Base-by-base conservation (phyloP, 1,140 invertebrate species). In the Anastrepha ludens region DNA sequence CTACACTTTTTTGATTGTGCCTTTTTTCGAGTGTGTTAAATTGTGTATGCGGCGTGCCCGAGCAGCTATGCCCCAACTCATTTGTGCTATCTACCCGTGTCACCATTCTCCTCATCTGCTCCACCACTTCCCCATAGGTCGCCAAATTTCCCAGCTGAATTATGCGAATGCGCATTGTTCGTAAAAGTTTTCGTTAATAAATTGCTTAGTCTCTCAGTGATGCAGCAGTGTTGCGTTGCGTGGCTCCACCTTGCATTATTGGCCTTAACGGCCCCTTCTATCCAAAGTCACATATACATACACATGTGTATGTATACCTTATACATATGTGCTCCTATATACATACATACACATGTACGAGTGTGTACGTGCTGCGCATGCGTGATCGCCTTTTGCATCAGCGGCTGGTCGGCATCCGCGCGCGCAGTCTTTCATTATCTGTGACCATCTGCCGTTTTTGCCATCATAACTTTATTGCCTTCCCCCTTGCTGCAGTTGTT, bases 371-470 rank as follows among this genome's bases (percentile, higher is more conserved):
- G 44, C 20, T 55, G 3, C 50, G 15, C 70, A 74, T 74, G 70
- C 70, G 70, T 55, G 20, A 8, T 8, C 74, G 47, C 2, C 7
- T 58, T 55, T 58, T 58, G 47, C 20, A 17, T 17, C 41, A 41
- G 4, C 15, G 44, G 41, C 41, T 74, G 13, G 74, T 55, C 47
- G 74, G 74, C 74, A 55, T 81, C n/a, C 7, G n/a, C 64, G 5
- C 44, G 17, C 74, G 74, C n/a, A 44, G 47, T 55, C 74, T 2
- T 81, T 81, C 74, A 81, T 81, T 81, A 81, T 81, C 74, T 50
- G 74, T 81, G 74, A 81, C 74, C 74, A 81, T 81, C 74, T 81
- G 74, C 74, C 74, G 74, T 81, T 81, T 81, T 81, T 81, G 74
- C 74, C 74, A 81, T 81, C 74, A 81, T 81, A 81, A 81, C 41